phyloP scores from a whole-genome alignment of 92 coral and sea anemone genomes.

The Plumapathes pennacea region DNA sequence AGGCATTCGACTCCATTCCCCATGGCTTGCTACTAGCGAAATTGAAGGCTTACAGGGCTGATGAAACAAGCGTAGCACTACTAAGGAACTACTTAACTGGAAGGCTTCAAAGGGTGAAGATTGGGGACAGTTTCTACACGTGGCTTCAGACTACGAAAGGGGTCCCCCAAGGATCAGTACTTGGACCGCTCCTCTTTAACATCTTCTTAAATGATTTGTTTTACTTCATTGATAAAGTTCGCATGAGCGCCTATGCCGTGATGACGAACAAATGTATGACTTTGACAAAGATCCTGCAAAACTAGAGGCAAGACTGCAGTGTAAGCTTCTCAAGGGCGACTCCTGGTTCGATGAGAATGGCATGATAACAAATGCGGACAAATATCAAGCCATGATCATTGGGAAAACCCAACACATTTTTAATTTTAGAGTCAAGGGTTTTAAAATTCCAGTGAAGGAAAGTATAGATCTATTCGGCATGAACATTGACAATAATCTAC shows the following conservation, averaged over 20 bases:
- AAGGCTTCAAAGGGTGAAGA: conserved; percentile 21
- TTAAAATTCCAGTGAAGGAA: conserved; percentile 15
- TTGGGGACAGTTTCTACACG: conserved; percentile 19
- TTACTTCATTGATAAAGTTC: conserved; percentile 20
- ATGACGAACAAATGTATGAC: conserved; percentile 18
- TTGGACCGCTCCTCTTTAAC: conserved; percentile 41
- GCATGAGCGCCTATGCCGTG: conserved; percentile 14
- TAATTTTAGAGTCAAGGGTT: too few relatives aligned
- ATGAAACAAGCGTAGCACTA: not conserved
- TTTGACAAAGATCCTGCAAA: conserved; percentile 16
- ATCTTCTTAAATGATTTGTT: conserved; percentile 33
- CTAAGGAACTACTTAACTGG: not conserved
- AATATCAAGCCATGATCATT: conserved; percentile 36
- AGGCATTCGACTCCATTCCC: conserved; percentile 2
- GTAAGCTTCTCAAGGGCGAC: conserved; percentile 13
- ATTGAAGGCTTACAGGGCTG: conserved; percentile 2
- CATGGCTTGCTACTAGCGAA: conserved; percentile 7
- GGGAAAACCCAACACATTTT: conserved; percentile 19
- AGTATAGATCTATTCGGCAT: conserved; percentile 40
- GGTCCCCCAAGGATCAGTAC: conserved; percentile 39
- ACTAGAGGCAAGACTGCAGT: conserved; percentile 14
- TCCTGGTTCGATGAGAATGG: conserved; percentile 27
- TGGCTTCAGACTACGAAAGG: conserved; percentile 41
- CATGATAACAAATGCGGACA: conserved; percentile 27
- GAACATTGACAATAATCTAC: conserved; percentile 20